phyloP scores from a whole-genome alignment of 2,797 vertebrate species.

The Hozukius guyotensis region DNA sequence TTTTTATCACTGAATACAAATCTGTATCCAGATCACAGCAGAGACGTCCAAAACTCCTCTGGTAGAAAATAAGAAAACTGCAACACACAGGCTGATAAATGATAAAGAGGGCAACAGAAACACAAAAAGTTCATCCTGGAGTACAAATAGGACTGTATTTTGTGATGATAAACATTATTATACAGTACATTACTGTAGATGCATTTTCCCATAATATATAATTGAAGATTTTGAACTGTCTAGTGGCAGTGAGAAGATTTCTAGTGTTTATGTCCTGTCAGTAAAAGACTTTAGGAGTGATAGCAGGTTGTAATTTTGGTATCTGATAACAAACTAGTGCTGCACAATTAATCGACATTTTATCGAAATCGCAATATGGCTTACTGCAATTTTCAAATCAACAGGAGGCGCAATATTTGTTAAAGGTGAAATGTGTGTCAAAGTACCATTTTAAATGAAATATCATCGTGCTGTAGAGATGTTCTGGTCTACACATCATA shows the following conservation, averaged over 20 bases:
- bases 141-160: neutral
- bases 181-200: neutral
- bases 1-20: neutral
- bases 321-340: neutral
- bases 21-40: neutral
- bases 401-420: neutral
- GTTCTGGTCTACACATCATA: too few species aligned
- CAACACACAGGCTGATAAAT: neutral
- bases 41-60: neutral
- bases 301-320: neutral
- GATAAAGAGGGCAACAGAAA: neutral
- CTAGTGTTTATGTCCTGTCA: neutral
- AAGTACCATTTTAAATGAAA: too few species aligned
- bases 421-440: neutral
- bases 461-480: too few species aligned
- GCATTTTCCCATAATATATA: neutral
- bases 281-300: neutral
- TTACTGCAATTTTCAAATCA: too few species aligned
- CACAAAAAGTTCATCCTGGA: neutral
- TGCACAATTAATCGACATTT: too few species aligned
- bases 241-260: neutral
- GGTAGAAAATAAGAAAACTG: neutral
- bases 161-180: neutral
- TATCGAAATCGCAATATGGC: too few species aligned
- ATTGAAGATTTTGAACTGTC: rapidly evolving